Base-by-base conservation (phyloP, 2,113 vertebrate species). In the Corydoras maculifer region DNA sequence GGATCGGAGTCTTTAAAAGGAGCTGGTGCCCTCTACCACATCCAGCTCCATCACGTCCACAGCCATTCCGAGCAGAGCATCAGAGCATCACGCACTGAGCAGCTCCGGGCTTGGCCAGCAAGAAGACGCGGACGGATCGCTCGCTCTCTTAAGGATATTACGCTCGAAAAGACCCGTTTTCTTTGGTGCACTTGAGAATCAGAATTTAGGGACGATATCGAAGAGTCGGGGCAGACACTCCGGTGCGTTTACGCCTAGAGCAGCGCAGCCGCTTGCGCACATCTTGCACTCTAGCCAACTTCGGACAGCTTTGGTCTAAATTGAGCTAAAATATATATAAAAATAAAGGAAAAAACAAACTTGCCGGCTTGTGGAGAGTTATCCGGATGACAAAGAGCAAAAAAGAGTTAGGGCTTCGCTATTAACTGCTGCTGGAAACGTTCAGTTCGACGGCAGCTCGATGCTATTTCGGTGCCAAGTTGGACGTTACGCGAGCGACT, bases 401-500 rank as follows among this genome's bases (percentile, higher is more conserved):
- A n/a, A n/a, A 57, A 57, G 4, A 43, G 35, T 43, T 43, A 2
- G 18, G 18, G 18, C 18, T 25, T 25, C 18, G 18, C 18, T 25
- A 25, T 2, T 43, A 43, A 5, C 35, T 43, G 35, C 35, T 4
- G 35, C 35, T 4, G 35, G 35, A 43, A 12, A 2, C n/a, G 2
- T 12, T 35, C 62, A 18, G 48, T n/a, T n/a, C 57, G 30, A n/a
- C 15, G 50, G 68, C 35, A 69, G 49, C 49, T 60, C 12, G 54
- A 57, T 69, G 43, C n/a, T 1, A 14, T 30, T 4, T 43, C 58
- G 49, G 12, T n/a, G 18, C 18, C 57, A 69, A 69, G 57, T 69
- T 51, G 68, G 68, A 58, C 67, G 15, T 58, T 58, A 15, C 57
- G 49, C 63, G 76, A 76, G 70, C 69, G 65, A 62, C 14, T 60